Percentiles rank a stretch among this genome's conserved stretches.
These are phyloP conservation scores for Propithecus deckenii DNA, from an alignment of 2,797 vertebrate genomes.

Conservation along the genomic window DNA sequence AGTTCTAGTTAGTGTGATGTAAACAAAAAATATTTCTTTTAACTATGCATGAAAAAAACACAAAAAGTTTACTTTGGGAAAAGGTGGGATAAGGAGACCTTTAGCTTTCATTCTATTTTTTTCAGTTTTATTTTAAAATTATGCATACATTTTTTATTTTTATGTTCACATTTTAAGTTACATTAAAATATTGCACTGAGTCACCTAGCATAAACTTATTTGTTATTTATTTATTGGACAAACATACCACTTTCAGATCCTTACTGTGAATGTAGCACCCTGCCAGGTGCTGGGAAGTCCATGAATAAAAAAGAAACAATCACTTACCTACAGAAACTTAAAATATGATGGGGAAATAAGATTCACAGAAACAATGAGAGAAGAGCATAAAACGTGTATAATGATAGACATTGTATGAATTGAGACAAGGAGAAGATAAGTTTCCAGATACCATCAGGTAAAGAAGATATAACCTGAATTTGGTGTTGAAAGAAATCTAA, in stretches of 20 bases:
- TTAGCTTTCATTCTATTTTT: not conserved
- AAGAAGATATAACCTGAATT: not conserved
- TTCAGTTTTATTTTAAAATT: not conserved
- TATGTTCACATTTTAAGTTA: conserved; percentile 31
- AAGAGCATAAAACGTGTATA: not conserved
- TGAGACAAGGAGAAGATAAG: not conserved
- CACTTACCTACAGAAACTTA: not conserved
- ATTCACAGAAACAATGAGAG: not conserved
- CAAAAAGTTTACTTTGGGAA: not conserved
- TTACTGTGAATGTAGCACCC: not conserved
- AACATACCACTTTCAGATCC: not conserved
- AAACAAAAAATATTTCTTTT: not conserved
- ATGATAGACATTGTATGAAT: not conserved
- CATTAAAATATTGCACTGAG: not conserved
- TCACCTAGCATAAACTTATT: not conserved
- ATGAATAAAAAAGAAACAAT: not conserved
- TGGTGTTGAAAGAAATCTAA: not conserved
- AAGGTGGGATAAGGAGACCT: not conserved
- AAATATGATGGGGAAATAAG: not conserved
- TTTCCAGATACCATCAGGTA: not conserved
- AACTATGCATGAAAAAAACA: not conserved
- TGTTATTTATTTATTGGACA: not conserved
- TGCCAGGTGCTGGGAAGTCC: not conserved
- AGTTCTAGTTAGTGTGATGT: not conserved
- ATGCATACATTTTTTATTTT: not conserved